Percentiles rank a stretch among this genome's conserved stretches.
phyloP scores from a whole-genome alignment of 2,888 invertebrate genomes.

The Pristionchus mayeri region DNA sequence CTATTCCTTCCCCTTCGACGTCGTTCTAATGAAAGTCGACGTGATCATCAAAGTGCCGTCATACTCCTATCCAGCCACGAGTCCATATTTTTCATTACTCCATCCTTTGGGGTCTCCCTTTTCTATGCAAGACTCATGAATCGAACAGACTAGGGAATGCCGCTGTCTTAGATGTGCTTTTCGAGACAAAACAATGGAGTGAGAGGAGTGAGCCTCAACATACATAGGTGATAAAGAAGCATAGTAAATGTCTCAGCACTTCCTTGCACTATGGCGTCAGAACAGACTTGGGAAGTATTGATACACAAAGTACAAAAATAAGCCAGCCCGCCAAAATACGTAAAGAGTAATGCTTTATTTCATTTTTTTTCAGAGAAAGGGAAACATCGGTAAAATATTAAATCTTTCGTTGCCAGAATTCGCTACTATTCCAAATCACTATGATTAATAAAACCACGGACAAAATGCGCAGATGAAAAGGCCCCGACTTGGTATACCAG shows the following conservation, averaged over 20 bases:
- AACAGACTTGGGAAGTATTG: too few species aligned
- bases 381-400: too few species aligned
- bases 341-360: too few species aligned
- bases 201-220: neutral
- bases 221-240: neutral
- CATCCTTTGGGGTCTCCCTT: neutral
- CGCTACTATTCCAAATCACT: too few species aligned
- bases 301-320: too few species aligned
- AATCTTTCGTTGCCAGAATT: too few species aligned
- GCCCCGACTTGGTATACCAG: too few species aligned
- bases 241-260: neutral
- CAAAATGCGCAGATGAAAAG: too few species aligned
- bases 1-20: neutral
- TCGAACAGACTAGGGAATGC: neutral
- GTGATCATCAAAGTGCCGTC: neutral
- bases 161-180: neutral
- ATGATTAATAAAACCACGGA: too few species aligned
- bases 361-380: too few species aligned
- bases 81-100: constrained; percentile 6
- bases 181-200: neutral
- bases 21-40: too few species aligned
- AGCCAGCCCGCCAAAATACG: too few species aligned
- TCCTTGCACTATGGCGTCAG: neutral
- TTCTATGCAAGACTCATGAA: constrained; percentile 13
- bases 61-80: neutral